Evolutionary conservation across 2,888 invertebrate species (phyloP).

Genomic region (Lathronympha strigana): DNA sequence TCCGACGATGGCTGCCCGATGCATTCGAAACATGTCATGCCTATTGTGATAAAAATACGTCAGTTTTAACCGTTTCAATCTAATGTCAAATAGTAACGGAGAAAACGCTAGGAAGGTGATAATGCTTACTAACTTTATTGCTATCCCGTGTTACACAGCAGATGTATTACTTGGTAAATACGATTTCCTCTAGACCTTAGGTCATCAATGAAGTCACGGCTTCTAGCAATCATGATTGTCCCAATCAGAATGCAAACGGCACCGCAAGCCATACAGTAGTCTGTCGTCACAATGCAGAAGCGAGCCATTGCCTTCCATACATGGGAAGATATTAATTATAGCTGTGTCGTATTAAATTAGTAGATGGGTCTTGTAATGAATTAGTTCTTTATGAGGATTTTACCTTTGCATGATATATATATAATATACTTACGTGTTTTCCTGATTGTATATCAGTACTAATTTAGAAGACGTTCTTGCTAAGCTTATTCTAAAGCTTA

Average conservation of each 20-base stretch:
- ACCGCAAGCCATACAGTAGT: constrained; percentile 30
- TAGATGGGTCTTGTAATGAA: neutral
- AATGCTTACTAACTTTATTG: no score
- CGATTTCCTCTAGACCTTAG: neutral
- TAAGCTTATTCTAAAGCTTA: no score
- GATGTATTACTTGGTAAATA: neutral
- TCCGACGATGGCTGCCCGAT: no score
- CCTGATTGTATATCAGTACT: no score
- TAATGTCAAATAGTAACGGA: no score
- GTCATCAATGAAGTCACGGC: constrained; percentile 15
- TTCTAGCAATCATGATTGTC: constrained; percentile 9
- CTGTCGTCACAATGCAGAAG: constrained; percentile 13
- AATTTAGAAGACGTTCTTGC: no score
- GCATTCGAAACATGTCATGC: no score
- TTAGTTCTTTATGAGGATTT: neutral
- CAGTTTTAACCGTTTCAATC: no score
- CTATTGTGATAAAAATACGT: no score
- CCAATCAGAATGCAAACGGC: constrained; percentile 35
- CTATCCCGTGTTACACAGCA: no score
- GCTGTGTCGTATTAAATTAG: constrained; percentile 3
- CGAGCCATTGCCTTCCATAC: constrained; percentile 21
- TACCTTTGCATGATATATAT: neutral
- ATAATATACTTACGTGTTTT: no score
- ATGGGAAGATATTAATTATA: constrained; percentile 20
- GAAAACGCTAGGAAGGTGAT: no score